These are phyloP conservation scores for Shinisaurus crocodilurus DNA, from an alignment of 2,113 vertebrate genomes.

Conservation along the genomic window DNA sequence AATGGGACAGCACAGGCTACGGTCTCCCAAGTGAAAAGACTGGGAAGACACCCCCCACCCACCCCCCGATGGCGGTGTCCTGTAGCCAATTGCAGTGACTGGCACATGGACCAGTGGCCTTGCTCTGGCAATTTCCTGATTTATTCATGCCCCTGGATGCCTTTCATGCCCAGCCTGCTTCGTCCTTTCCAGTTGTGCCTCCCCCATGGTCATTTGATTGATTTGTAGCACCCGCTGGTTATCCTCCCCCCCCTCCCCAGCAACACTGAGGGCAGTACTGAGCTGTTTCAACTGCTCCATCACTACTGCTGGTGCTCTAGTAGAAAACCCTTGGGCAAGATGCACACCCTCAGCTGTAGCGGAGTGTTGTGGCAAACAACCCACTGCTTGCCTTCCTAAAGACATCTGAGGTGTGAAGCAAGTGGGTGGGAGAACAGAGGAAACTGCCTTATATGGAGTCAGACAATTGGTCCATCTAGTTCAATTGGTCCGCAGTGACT, in stretches of 20 bases:
- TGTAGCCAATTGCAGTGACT: background rate
- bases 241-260: background rate
- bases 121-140: background rate
- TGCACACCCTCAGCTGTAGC: too few species aligned
- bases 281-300: background rate
- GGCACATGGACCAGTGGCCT: background rate
- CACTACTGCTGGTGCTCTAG: too few species aligned
- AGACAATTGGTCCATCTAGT: too few species aligned
- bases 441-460: too few species aligned
- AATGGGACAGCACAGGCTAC: too few species aligned
- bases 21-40: too few species aligned
- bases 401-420: background rate
- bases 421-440: too few species aligned
- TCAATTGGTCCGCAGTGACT: too few species aligned
- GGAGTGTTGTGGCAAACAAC: too few species aligned
- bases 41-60: background rate
- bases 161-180: background rate
- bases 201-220: background rate
- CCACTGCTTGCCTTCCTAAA: background rate
- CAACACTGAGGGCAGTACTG: background rate
- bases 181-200: background rate
- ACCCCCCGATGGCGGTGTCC: background rate
- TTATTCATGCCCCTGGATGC: background rate
- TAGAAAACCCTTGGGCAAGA: too few species aligned
- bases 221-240: background rate